Percentiles rank a stretch among this genome's conserved stretches.
Conservation (phyloP, 1,140 invertebrate species). For the Brachionus rubens region DNA sequence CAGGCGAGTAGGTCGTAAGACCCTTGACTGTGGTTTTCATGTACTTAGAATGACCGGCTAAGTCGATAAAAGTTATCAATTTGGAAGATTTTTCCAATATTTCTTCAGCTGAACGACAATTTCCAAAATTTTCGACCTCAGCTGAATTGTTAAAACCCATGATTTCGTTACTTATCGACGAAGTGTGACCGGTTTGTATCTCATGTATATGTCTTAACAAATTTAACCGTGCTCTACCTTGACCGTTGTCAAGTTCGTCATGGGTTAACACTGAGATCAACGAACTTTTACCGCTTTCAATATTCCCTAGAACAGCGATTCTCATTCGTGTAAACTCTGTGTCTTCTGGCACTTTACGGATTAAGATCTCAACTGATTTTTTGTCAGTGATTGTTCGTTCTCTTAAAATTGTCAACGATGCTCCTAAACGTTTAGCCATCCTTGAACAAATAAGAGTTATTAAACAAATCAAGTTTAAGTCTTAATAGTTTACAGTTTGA, state of each 20-base stretch:
- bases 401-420: slow-evolving; percentile 68
- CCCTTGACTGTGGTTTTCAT: slow-evolving; percentile 90
- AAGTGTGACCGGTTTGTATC: slow-evolving; percentile 89
- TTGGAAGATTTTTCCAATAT: slow-evolving; percentile 66
- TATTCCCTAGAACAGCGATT: slow-evolving; percentile 84
- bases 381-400: slow-evolving; percentile 48
- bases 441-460: background rate
- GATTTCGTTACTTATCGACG: slow-evolving; percentile 91
- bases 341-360: slow-evolving; percentile 83
- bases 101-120: slow-evolving; percentile 85
- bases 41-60: slow-evolving; percentile 94
- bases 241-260: slow-evolving; percentile 71
- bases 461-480: background rate
- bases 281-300: slow-evolving; percentile 88
- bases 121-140: slow-evolving; percentile 60
- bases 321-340: slow-evolving; percentile 79
- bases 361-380: slow-evolving; percentile 77
- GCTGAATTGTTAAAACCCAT: slow-evolving; percentile 73
- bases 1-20: slow-evolving; percentile 85
- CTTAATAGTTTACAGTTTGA: slow-evolving; percentile 35
- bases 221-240: slow-evolving; percentile 86
- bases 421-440: slow-evolving; percentile 68
- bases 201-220: slow-evolving; percentile 94
- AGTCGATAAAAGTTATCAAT: slow-evolving; percentile 83
- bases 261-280: slow-evolving; percentile 63